Conservation (phyloP, 2,888 invertebrate genomes). For the Brenthis ino region DNA sequence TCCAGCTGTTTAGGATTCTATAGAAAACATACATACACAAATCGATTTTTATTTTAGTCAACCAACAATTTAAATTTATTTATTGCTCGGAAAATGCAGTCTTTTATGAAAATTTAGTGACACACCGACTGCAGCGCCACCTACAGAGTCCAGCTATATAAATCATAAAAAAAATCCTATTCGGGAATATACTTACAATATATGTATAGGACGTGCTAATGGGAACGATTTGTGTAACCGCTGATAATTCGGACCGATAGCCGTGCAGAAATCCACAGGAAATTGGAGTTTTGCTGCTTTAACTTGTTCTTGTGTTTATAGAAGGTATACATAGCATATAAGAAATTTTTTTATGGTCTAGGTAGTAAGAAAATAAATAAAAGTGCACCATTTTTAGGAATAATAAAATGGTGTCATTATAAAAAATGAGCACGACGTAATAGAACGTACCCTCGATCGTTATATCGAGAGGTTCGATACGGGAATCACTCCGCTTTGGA, state of each 20-base stretch:
- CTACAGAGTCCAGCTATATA: too few species aligned
- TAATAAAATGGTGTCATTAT: conserved; percentile 28
- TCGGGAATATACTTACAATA: not conserved
- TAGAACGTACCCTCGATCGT: conserved; percentile 54
- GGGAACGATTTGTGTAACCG: conserved; percentile 72
- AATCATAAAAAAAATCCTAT: not conserved
- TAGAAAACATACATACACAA: too few species aligned
- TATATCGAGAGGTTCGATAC: conserved; percentile 75
- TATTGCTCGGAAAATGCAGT: too few species aligned
- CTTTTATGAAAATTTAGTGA: too few species aligned
- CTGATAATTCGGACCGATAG: conserved; percentile 63
- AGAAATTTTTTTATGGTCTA: too few species aligned
- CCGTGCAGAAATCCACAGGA: conserved; percentile 73
- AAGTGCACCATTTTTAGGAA: not conserved
- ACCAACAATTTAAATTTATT: too few species aligned
- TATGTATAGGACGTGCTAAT: conserved; percentile 57
- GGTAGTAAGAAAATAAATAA: too few species aligned
- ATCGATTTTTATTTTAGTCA: too few species aligned
- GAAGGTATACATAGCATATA: too few species aligned
- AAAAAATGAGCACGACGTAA: conserved; percentile 44
- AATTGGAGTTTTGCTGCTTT: conserved; percentile 73
- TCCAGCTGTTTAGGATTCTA: too few species aligned
- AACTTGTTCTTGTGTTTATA: conserved; percentile 39
- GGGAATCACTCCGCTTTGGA: conserved; percentile 78
- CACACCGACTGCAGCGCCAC: too few species aligned